Evolutionary conservation across 2,888 invertebrate genomes (phyloP), one percentile per base, ranked within the genome.

Genomic region (Megaustenia siamemsis): DNA sequence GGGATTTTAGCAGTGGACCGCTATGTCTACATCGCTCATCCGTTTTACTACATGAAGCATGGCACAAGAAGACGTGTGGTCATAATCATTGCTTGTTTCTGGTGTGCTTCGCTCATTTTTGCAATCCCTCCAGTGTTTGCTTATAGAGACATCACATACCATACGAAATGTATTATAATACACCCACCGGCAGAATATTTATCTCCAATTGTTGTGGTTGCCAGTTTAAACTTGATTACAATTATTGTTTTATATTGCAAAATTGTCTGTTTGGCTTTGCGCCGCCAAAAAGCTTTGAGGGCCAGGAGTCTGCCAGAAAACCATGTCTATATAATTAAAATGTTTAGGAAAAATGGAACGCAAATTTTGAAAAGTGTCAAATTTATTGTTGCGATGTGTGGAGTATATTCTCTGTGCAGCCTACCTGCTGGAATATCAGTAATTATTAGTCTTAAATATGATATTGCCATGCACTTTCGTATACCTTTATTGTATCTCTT

Each of bases 21-120:
- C 12, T 73, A 73, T 28, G 32, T 73, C 49, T 49, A 73, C 49
- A 73, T 73, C 5, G 45, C 21, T 15, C 73, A 73, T 73, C 73
- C 73, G 24, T 73, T 73, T 73, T 49, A 73, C 73, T 73, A 73
- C 49, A 73, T 73, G 0, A 73, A 32, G 53, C 24, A 45, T 18
- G 32, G 32, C 3, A 73, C 73, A 6, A 12, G 15, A 18, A 73
- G 49, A 32, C 73, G 49, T 18, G 73, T 73, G 28, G 0, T 49
- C 4, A 49, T 8, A 49, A 49, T 73, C 21, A 49, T 73, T 49
- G 21, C 35, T 18, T 49, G 28, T 73, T 49, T 73, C 49, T 73
- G 73, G 73, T 49, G 45, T 28, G 0, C 32, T 35, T 15, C 49
- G 2, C 15, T 49, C 18, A 18, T 73, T 18, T 73, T 32, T 32